These are phyloP conservation scores for Thryonomys swinderianus DNA, from an alignment of 2,113 vertebrate genomes.

Conservation along the genomic window DNA sequence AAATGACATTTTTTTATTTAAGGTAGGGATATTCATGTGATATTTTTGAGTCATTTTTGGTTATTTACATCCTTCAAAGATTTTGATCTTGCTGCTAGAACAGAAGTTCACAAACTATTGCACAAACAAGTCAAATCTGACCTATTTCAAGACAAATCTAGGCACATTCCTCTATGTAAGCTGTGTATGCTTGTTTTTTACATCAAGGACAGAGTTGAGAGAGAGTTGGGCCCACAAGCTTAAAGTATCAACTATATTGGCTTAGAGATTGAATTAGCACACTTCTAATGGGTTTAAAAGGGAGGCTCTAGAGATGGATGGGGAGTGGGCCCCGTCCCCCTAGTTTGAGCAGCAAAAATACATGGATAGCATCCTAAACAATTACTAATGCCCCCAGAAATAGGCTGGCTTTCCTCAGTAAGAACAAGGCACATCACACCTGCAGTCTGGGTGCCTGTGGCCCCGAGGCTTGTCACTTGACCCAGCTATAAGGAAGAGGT, in stretches of 20 bases:
- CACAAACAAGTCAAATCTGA: not conserved
- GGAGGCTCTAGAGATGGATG: not conserved
- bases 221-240: not conserved
- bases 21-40: not conserved
- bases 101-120: not conserved
- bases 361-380: not conserved
- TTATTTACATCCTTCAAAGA: not conserved
- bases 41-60: not conserved
- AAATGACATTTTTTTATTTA: not conserved
- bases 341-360: not conserved
- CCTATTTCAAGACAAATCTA: not conserved
- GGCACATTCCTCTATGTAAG: not conserved
- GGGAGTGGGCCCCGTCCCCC: not conserved
- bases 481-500: not conserved
- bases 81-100: constrained; percentile 4
- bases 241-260: not conserved
- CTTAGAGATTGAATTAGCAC: not conserved
- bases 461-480: not conserved
- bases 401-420: not conserved
- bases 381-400: not conserved
- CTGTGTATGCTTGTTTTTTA: not conserved
- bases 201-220: not conserved
- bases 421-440: not conserved
- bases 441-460: not conserved
- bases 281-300: not conserved